Base-by-base conservation (phyloP, 2,113 vertebrate genomes). In the Nicator chloris region DNA sequence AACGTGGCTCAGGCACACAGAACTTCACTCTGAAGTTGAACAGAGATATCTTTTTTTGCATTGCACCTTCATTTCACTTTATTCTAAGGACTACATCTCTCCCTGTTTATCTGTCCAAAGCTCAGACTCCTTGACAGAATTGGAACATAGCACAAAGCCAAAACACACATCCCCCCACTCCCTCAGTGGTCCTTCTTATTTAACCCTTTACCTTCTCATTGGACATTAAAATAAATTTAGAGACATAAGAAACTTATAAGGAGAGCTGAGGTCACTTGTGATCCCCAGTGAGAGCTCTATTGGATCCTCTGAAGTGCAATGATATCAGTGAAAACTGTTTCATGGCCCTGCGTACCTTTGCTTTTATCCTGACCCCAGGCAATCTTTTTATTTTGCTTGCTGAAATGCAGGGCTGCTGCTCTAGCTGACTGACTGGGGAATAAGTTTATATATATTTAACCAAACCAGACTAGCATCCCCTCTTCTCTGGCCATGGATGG, bases 341-440 rank as follows among this genome's bases (percentile, higher is more conserved):
- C 96, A 90, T 69, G 65, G 95, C 84, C 89, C 61, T 49, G 30
- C 3, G 10, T 95, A 97, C 95, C 97, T 98, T 97, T 84, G 90
- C 94, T 94, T 96, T 95, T 92, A 89, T 96, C 90, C 89, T 96
- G 77, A 91, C 96, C 95, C 50, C 82, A 83, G 97, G 97, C 96
- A 79, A 88, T 97, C 57, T 83, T 92, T 94, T 94, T 96, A 93
- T 97, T 97, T 97, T 83, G 59, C 85, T 95, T 61, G 20, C 82
- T 96, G 94, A 94, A 97, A 95, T 92, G 96, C 66, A 49, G 66
- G 79, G 82, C 73, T 97, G 88, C 82, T 92, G 92, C 64, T 71
- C 60, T 84, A 59, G 87, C 95, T 97, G 92, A 73, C 93, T 85
- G 87, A 93, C 86, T 90, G 84, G 83, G 90, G 80, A 85, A 95